Evolutionary conservation across 2,113 vertebrate genomes (phyloP).

Genomic region (Dascyllus trimaculatus): DNA sequence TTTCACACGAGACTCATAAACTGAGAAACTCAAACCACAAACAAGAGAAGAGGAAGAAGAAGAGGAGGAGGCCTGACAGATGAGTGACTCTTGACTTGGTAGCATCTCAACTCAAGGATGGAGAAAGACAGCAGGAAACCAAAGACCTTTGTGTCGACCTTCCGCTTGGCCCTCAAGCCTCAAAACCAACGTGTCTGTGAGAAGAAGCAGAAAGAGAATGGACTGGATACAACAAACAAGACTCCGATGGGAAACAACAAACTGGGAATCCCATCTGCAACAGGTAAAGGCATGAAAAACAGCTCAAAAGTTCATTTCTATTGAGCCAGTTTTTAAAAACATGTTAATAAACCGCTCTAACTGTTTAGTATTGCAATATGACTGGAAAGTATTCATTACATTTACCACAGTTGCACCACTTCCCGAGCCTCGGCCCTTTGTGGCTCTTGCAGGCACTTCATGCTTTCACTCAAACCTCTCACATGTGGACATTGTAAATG

Average conservation of each 20-base stretch:
- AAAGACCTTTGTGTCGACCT: constrained; percentile 79
- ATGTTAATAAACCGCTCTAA: too few relatives aligned
- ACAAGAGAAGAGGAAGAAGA: constrained; percentile 17
- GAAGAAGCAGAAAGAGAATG: constrained; percentile 42
- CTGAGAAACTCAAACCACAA: not conserved
- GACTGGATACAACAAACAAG: constrained; percentile 19
- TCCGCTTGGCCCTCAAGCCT: constrained; percentile 73
- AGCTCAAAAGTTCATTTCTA: not conserved
- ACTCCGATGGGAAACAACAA: constrained; percentile 27
- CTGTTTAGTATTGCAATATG: too few relatives aligned
- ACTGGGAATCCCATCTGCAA: constrained; percentile 30
- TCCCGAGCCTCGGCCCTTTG: too few relatives aligned
- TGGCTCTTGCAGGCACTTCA: not conserved
- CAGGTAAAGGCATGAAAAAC: constrained; percentile 62
- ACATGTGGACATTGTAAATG: not conserved
- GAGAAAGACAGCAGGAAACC: constrained; percentile 62
- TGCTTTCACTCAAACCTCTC: not conserved
- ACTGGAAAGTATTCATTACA: not conserved
- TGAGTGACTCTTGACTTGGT: constrained; percentile 8
- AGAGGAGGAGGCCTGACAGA: constrained; percentile 7
- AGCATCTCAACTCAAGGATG: constrained; percentile 62
- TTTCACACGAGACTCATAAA: not conserved
- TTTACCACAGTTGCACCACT: not conserved
- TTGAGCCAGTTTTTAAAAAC: too few relatives aligned
- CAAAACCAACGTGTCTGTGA: not conserved